Conservation (phyloP, 2,888 invertebrate genomes). For the Eupithecia subumbrata region DNA sequence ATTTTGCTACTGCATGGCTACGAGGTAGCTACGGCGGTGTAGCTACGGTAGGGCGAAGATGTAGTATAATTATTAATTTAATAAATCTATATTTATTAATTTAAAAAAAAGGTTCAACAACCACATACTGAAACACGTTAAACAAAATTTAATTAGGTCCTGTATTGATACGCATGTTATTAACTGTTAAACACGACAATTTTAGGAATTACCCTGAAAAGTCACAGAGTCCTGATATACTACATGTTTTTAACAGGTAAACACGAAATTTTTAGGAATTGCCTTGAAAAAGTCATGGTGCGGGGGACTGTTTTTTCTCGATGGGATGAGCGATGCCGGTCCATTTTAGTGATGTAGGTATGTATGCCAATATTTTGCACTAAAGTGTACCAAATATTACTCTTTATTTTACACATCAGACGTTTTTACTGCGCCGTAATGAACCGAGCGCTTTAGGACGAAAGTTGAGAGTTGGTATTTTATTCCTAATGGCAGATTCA, state of each 20-base stretch:
- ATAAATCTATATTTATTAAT: too few relatives aligned
- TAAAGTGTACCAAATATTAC: conserved; percentile 1
- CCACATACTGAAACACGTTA: too few relatives aligned
- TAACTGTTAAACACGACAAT: too few relatives aligned
- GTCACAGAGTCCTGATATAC: too few relatives aligned
- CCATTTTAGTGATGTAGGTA: not conserved
- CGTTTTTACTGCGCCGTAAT: not conserved
- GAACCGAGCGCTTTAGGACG: not conserved
- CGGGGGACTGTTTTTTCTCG: not conserved
- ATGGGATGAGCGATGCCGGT: not conserved
- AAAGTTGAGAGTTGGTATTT: conserved; percentile 6
- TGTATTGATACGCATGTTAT: too few relatives aligned
- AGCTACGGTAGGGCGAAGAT: not conserved
- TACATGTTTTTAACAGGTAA: too few relatives aligned
- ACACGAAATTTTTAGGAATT: too few relatives aligned
- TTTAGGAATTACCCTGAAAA: too few relatives aligned
- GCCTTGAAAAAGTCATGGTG: too few relatives aligned
- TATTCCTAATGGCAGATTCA: not conserved
- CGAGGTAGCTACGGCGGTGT: not conserved
- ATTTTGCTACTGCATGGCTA: not conserved
- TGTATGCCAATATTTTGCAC: not conserved
- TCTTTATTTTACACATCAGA: conserved; percentile 13
- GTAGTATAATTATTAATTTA: too few relatives aligned
- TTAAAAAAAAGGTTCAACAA: too few relatives aligned
- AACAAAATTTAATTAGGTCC: too few relatives aligned